Conservation (phyloP, 2,888 invertebrate genomes). For the Mythimna albipuncta region DNA sequence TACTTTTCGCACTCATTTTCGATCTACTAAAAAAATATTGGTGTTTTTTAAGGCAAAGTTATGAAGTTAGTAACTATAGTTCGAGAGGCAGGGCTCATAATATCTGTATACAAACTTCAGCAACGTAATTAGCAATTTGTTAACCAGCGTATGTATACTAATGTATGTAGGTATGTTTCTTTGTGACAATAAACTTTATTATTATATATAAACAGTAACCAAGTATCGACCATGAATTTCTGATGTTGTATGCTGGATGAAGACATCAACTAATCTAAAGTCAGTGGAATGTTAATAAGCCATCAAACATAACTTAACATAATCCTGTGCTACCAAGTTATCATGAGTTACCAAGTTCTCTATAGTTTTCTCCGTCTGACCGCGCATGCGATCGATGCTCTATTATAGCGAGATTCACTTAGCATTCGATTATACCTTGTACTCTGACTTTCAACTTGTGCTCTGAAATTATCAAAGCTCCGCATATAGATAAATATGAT, state of each 20-base stretch:
- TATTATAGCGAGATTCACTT: slow-evolving; percentile 30
- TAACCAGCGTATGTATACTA: no score
- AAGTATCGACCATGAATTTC: neutral
- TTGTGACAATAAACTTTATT: no score
- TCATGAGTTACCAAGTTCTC: slow-evolving; percentile 21
- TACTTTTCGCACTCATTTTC: no score
- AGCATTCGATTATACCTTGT: slow-evolving; percentile 37
- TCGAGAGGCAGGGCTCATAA: no score
- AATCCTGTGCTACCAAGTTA: slow-evolving; percentile 24
- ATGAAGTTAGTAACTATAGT: no score
- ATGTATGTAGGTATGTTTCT: no score
- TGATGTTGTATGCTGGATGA: neutral
- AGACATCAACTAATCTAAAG: slow-evolving; percentile 28
- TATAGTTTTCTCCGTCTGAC: slow-evolving; percentile 27
- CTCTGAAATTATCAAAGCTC: slow-evolving; percentile 34
- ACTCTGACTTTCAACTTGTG: slow-evolving; percentile 29
- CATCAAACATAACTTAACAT: slow-evolving; percentile 17
- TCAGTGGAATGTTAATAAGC: slow-evolving; percentile 35
- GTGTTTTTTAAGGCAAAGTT: no score
- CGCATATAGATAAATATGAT: slow-evolving; percentile 3
- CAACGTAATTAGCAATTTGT: no score
- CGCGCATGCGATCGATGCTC: slow-evolving; percentile 30
- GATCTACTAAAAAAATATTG: no score
- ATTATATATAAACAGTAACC: no score
- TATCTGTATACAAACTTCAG: no score